These are phyloP conservation scores for Drosophila santomea DNA, from an alignment of 1,140 invertebrate genomes.

Conservation along the genomic window DNA sequence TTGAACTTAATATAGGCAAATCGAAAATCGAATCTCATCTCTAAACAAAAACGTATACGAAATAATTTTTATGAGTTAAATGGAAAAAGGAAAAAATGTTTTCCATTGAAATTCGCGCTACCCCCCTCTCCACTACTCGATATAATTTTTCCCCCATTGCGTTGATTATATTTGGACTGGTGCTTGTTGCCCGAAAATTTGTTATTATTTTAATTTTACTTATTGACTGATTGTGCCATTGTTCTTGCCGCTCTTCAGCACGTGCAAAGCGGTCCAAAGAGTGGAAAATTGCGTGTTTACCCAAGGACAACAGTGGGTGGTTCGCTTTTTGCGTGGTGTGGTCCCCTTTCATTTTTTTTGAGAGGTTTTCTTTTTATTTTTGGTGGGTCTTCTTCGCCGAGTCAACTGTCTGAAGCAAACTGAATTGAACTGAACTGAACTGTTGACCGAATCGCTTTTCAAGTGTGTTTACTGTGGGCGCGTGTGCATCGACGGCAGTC, in stretches of 20 bases:
- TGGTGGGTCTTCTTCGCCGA: neutral
- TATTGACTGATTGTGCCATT: constrained; percentile 62
- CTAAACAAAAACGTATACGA: constrained; percentile 42
- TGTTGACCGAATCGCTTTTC: constrained; percentile 53
- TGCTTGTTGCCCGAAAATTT: constrained; percentile 54
- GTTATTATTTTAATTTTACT: constrained; percentile 80
- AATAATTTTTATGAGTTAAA: constrained; percentile 76
- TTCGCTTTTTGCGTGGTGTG: constrained; percentile 8
- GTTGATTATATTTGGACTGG: constrained; percentile 57
- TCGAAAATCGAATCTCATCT: constrained; percentile 29
- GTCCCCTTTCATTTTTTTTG: constrained; percentile 1
- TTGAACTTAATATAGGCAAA: constrained; percentile 52
- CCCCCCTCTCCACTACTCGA: neutral
- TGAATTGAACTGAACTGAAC: constrained; percentile 2
- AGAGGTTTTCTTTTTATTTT: neutral
- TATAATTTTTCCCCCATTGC: neutral
- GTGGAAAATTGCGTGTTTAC: constrained; percentile 75
- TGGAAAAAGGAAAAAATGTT: constrained; percentile 75
- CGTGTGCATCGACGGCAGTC: constrained; percentile 51
- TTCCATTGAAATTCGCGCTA: constrained; percentile 37
- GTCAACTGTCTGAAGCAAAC: constrained; percentile 17
- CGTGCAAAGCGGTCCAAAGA: constrained; percentile 42
- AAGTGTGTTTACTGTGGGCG: constrained; percentile 74
- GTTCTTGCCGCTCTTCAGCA: constrained; percentile 19
- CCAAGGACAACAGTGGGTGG: constrained; percentile 57